Base-by-base conservation (phyloP, 2,113 vertebrate genomes). In the Falco punctatus region DNA sequence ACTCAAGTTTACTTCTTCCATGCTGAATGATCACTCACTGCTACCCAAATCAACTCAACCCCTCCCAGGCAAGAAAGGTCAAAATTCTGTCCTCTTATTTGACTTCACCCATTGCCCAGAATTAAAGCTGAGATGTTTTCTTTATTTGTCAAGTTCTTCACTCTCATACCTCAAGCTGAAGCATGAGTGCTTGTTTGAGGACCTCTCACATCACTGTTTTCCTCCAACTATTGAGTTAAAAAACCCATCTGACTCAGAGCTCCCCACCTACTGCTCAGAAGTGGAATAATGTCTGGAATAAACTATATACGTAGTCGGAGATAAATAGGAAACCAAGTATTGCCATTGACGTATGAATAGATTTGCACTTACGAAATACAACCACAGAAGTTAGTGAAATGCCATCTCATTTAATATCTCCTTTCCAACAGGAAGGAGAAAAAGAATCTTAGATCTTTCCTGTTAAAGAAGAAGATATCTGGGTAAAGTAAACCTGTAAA, bases 51-150 rank as follows among this genome's bases (percentile, higher is more conserved):
- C 16, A 22, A 44, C 35, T 82, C 35, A 91, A 22, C 4, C 23
- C 9, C 9, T 87, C 16, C 49, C 13, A 90, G 54, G 54, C 16
- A 90, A 70, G 52, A 88, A 94, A 91, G 22, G 52, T 77, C 35
- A 80, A 82, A 67, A 87, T 81, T 84, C 51, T 70, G 16, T 40
- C 57, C 32, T 89, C 12, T 33, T 66, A 62, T 62, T 93, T 96
- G 18, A 55, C 19, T 55, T 87, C 44, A 69, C 3, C 5, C 15
- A 13, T 8, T 15, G 11, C 16, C 28, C 8, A 67, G 26, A 72
- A 80, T 46, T 70, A 81, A 78, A 89, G 13, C 10, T 33, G 51
- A 90, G 28, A 35, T n/a, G 9, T n/a, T 64, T 78, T 79, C 4
- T 11, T 21, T 78, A 80, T 40, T 71, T 55, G 7, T 81, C 2